phyloP scores from a whole-genome alignment of 2,113 vertebrate species.

The Prionailurus bengalensis region DNA sequence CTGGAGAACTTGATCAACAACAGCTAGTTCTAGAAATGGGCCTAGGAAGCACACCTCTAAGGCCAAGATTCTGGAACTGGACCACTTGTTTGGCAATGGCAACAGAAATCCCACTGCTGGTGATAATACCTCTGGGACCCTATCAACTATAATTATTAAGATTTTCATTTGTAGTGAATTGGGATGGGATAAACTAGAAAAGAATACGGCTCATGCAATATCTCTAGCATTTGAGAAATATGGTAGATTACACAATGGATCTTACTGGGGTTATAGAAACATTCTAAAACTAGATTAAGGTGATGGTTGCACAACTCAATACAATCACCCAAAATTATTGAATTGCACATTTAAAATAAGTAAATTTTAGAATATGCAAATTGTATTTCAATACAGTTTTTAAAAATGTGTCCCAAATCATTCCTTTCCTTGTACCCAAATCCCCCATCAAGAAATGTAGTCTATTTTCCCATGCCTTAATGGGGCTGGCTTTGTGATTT shows the following conservation, averaged over 20 bases:
- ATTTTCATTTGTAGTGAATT: not conserved
- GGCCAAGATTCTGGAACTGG: constrained; percentile 31
- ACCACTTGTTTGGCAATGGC: not conserved
- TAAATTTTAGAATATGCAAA: not conserved
- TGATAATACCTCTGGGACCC: not conserved
- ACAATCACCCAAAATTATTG: constrained; percentile 25
- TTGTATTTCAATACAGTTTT: not conserved
- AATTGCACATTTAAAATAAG: constrained; percentile 2
- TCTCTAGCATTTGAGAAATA: not conserved
- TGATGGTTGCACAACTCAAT: not conserved
- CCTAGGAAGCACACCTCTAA: not conserved
- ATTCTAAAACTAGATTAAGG: constrained; percentile 31
- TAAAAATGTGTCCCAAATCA: not conserved
- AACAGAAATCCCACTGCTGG: not conserved
- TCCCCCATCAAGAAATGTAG: not conserved
- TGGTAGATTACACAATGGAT: not conserved
- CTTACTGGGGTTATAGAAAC: not conserved
- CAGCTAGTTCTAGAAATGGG: not conserved
- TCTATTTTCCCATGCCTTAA: not conserved
- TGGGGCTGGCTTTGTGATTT: not conserved
- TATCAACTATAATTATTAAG: not conserved
- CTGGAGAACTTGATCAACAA: not conserved
- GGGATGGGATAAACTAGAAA: not conserved
- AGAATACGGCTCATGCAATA: not conserved
- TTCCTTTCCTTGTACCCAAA: not conserved